Conservation (phyloP, 2,797 vertebrate genomes). For the Microctenopoma steveboyesi region DNA sequence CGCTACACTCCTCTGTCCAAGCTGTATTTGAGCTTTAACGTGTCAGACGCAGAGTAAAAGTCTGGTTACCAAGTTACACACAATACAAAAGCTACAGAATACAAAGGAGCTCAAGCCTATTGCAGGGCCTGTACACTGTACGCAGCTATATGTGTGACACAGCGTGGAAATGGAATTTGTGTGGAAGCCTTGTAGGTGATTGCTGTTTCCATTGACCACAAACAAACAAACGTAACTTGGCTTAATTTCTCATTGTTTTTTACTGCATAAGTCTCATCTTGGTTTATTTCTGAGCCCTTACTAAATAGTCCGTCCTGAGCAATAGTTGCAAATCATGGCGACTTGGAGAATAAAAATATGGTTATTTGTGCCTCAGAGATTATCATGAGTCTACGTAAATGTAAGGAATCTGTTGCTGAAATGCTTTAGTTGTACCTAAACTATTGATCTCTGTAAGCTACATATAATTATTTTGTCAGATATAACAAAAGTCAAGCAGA, state of each 20-base stretch:
- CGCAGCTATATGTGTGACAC: slow-evolving; percentile 23
- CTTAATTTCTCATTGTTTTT: slow-evolving; percentile 8
- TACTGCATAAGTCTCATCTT: slow-evolving; percentile 8
- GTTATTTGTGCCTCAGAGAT: background rate
- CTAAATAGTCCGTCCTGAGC: slow-evolving; percentile 23
- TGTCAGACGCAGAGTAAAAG: slow-evolving; percentile 33
- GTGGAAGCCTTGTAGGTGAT: background rate
- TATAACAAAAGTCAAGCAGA: slow-evolving; percentile 29
- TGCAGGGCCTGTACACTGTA: slow-evolving; percentile 14
- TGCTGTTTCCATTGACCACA: background rate
- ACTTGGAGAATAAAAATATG: slow-evolving; percentile 16
- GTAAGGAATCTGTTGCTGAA: slow-evolving; percentile 4
- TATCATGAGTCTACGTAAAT: background rate
- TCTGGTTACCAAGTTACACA: slow-evolving; percentile 72
- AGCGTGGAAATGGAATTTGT: slow-evolving; percentile 13
- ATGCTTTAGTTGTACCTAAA: background rate
- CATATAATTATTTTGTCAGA: slow-evolving; percentile 22
- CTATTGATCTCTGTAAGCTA: background rate
- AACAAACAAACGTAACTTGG: slow-evolving; percentile 9
- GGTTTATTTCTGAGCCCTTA: background rate
- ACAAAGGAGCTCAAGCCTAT: slow-evolving; percentile 7
- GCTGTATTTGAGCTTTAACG: slow-evolving; percentile 37
- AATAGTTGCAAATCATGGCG: background rate
- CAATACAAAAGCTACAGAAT: background rate
- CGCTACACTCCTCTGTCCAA: slow-evolving; percentile 21